Evolutionary conservation across 2,113 vertebrate genomes (phyloP).

Genomic region (Passerina amoena): DNA sequence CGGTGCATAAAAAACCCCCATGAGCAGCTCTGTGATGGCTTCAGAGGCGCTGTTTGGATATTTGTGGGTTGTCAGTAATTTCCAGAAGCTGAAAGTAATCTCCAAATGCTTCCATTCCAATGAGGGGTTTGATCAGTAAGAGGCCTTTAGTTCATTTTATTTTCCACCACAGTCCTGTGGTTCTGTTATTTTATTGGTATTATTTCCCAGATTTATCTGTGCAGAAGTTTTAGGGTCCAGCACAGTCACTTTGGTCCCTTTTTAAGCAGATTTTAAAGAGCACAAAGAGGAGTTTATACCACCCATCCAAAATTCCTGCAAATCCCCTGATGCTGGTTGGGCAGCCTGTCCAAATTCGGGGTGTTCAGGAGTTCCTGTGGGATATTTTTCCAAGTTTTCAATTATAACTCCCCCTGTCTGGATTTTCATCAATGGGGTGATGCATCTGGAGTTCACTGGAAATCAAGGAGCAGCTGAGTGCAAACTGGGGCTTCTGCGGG

Average conservation of each 20-base stretch:
- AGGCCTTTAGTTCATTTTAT: not conserved
- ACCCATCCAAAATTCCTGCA: not conserved
- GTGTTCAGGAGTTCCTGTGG: not conserved
- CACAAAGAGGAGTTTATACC: not conserved
- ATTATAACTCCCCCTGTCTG: accelerated
- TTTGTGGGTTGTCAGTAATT: not conserved
- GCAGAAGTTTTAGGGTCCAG: not conserved
- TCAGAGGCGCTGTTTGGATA: not conserved
- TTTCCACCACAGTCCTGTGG: not conserved
- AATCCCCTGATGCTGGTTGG: not conserved
- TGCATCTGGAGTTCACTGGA: not conserved
- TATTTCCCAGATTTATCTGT: not conserved
- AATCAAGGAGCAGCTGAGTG: not conserved
- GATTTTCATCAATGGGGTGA: not conserved
- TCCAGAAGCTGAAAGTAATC: not conserved
- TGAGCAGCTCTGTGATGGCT: not conserved
- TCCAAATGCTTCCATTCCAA: not conserved
- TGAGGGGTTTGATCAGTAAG: not conserved
- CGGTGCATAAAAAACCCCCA: not conserved
- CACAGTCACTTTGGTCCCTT: accelerated
- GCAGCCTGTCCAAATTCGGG: not conserved
- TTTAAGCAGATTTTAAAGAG: not conserved
- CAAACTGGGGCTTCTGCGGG: not conserved
- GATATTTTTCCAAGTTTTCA: not conserved
- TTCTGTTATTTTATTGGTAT: not conserved